phyloP scores from a whole-genome alignment of 2,888 invertebrate genomes.

The Griposia aprilina region DNA sequence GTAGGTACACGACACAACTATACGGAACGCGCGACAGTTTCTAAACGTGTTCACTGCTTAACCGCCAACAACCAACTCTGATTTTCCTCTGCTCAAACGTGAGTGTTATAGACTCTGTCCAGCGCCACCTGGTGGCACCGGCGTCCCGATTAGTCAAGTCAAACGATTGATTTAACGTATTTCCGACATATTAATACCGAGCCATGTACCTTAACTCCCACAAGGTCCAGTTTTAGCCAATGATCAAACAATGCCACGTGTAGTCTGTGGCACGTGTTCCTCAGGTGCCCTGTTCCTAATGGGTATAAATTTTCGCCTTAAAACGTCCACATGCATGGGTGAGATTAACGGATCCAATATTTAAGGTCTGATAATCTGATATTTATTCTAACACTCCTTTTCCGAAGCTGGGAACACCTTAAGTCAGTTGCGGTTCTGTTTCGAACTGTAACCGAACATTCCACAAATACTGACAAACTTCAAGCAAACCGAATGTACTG shows the following conservation, averaged over 20 bases:
- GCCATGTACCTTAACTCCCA: neutral
- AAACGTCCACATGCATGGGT: neutral
- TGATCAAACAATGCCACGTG: neutral
- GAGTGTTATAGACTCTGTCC: too few relatives aligned
- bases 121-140: too few relatives aligned
- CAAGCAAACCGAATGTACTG: slow-evolving; percentile 37
- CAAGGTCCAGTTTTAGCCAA: neutral
- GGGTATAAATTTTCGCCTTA: too few relatives aligned
- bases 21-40: too few relatives aligned
- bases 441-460: slow-evolving; percentile 46
- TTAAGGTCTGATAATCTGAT: too few relatives aligned
- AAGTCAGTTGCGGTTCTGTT: slow-evolving; percentile 34
- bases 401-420: slow-evolving; percentile 1
- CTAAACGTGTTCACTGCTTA: too few relatives aligned
- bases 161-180: too few relatives aligned
- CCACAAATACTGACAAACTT: slow-evolving; percentile 49
- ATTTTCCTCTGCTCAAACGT: too few relatives aligned
- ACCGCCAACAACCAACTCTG: too few relatives aligned
- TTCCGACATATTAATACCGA: neutral
- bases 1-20: too few relatives aligned
- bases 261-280: slow-evolving; percentile 3
- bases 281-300: neutral
- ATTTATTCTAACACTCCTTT: neutral
- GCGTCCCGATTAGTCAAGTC: too few relatives aligned
- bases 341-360: neutral